Percentiles rank a stretch among this genome's conserved stretches.
Conservation (phyloP, 2,888 invertebrate genomes). For the Ormyrus labotus region DNA sequence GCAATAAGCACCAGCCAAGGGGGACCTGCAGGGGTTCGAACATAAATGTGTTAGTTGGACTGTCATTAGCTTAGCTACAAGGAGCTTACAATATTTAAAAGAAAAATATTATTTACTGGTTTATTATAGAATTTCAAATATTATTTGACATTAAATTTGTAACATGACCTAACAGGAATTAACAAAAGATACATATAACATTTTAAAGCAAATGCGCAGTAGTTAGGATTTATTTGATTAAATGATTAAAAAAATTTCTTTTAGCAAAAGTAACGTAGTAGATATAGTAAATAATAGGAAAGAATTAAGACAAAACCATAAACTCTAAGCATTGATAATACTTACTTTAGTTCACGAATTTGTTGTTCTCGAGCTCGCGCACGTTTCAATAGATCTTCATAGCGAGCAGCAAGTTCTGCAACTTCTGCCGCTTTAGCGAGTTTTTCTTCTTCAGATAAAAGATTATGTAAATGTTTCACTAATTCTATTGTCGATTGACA, state of each 20-base stretch:
- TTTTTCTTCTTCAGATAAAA: constrained; percentile 84
- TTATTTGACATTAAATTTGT: too few relatives aligned
- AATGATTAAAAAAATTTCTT: too few relatives aligned
- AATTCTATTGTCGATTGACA: constrained; percentile 89
- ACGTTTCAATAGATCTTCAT: constrained; percentile 82
- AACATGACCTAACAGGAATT: too few relatives aligned
- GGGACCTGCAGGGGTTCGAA: constrained; percentile 76
- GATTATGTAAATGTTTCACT: constrained; percentile 86
- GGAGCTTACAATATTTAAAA: background rate
- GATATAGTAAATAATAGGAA: background rate
- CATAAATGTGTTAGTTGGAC: constrained; percentile 53
- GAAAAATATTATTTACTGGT: too few relatives aligned
- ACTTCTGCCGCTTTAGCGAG: constrained; percentile 83
- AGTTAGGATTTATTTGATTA: too few relatives aligned
- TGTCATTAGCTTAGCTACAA: constrained; percentile 49
- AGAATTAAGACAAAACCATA: background rate
- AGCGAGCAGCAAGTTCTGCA: constrained; percentile 81
- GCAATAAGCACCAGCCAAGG: constrained; percentile 78
- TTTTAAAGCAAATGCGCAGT: background rate
- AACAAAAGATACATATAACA: background rate
- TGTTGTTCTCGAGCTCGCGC: constrained; percentile 87
- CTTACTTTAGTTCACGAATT: constrained; percentile 87
- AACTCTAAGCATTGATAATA: background rate
- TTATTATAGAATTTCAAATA: too few relatives aligned
- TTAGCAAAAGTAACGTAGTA: too few relatives aligned